These are phyloP conservation scores for Atlantisia rogersi DNA, from an alignment of 2,113 vertebrate genomes.

Conservation along the genomic window DNA sequence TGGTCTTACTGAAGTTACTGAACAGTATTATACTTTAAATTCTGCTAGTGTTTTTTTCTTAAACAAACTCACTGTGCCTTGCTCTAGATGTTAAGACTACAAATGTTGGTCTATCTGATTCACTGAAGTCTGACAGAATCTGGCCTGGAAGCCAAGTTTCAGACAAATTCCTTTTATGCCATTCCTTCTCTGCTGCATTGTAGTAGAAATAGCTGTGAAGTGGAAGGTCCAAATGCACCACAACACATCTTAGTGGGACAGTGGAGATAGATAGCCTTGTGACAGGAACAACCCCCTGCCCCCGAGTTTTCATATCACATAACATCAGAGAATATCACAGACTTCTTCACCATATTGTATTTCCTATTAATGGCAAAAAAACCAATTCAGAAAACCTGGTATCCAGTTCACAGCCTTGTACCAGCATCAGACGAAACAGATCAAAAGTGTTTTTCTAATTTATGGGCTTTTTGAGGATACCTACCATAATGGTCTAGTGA, in stretches of 20 bases:
- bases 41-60: background rate
- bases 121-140: background rate
- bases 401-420: background rate
- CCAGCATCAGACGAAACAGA: background rate
- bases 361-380: background rate
- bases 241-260: background rate
- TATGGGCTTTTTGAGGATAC: background rate
- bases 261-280: background rate
- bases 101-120: background rate
- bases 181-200: background rate
- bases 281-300: no score
- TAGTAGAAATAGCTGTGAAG: background rate
- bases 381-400: background rate
- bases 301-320: background rate
- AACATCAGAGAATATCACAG: background rate
- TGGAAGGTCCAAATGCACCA: fast-evolving
- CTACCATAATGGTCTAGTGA: background rate
- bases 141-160: background rate
- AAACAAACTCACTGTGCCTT: fast-evolving
- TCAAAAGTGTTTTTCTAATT: background rate
- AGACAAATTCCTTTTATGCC: background rate
- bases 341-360: background rate
- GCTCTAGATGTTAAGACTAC: background rate
- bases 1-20: background rate
- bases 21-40: background rate